Evolutionary conservation across 2,797 vertebrate species (phyloP), one percentile per base, ranked within the genome.

Genomic region (Allobates femoralis): DNA sequence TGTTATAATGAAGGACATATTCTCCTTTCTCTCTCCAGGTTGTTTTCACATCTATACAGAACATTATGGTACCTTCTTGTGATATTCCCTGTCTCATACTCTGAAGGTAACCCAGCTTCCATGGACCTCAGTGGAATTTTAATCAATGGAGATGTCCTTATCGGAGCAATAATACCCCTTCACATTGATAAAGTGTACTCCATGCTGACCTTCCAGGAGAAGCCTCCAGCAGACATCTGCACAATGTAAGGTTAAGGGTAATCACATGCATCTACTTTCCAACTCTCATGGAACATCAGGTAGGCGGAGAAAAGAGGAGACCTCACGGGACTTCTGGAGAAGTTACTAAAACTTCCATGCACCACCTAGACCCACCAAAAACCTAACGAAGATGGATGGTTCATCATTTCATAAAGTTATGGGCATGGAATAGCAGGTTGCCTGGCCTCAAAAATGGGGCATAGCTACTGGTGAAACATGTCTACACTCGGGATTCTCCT

Each of bases 91-190:
- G 0, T 50, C 21, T 66, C 79, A 0, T 77, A 56, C 46, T 77
- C 46, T 1, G 58, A 34, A 41, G 60, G 73, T 28, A 67, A 32
- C 8, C 23, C 34, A 3, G 23, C 53, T 5, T 21, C 23, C 14
- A 6, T 58, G 3, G 19, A 73, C 50, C 56, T 37, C 26, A 28
- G 32, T 10, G 73, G 85, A 1, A 76, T 86, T 23, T n/a, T 67
- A 58, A 71, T 76, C 23, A 11, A 19, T 56, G 79, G 79, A 67
- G 79, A 82, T 34, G 18, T 86, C 18, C 55, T 86, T 8, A 74
- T 86, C 64, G 85, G 79, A 3, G 85, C 79, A 14, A 50, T 82
- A 23, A 62, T 86, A 15, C 85, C 85, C n/a, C 56, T 82, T 26
- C 79, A 86, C 51, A 56, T 82, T 23, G 50, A 86, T 3, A 82